Conservation (phyloP, 2,113 vertebrate genomes). For the Odontesthes bonariensis region DNA sequence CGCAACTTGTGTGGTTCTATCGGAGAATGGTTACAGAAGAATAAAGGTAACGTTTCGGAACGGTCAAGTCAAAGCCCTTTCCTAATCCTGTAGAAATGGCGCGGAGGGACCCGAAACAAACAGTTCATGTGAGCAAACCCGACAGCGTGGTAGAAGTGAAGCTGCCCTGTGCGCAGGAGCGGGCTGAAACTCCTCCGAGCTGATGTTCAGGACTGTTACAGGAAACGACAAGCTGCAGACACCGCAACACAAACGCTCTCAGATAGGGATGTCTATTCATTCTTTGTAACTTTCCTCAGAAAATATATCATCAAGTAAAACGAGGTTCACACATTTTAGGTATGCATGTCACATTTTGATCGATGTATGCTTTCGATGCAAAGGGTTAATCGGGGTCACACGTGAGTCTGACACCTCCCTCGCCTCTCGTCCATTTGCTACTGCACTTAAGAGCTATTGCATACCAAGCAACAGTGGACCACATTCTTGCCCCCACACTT, state of each 20-base stretch:
- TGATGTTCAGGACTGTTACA: not conserved
- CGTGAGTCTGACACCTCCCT: conserved; percentile 72
- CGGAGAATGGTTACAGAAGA: not conserved
- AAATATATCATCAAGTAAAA: not conserved
- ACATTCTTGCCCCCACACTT: conserved; percentile 82
- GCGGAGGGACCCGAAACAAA: not conserved
- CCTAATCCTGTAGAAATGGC: conserved; percentile 4
- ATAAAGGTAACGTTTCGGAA: conserved; percentile 5
- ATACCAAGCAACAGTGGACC: conserved; percentile 78
- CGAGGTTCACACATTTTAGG: too few relatives aligned
- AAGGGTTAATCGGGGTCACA: conserved; percentile 64
- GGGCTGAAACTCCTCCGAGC: not conserved
- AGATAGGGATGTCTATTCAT: too few relatives aligned
- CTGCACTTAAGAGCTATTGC: conserved; percentile 71
- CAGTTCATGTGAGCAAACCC: not conserved
- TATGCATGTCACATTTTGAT: not conserved
- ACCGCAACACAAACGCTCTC: too few relatives aligned
- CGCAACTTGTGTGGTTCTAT: not conserved
- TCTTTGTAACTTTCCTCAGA: not conserved
- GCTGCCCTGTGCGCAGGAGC: not conserved
- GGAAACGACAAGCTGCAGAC: not conserved
- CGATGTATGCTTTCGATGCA: conserved; percentile 22
- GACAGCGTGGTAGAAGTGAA: not conserved
- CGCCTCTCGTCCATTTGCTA: conserved; percentile 59
- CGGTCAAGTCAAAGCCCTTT: not conserved